Percentiles rank a stretch among this genome's conserved stretches.
These are phyloP conservation scores for Sebastes hubbsi DNA, from an alignment of 2,797 vertebrate genomes.

Conservation along the genomic window DNA sequence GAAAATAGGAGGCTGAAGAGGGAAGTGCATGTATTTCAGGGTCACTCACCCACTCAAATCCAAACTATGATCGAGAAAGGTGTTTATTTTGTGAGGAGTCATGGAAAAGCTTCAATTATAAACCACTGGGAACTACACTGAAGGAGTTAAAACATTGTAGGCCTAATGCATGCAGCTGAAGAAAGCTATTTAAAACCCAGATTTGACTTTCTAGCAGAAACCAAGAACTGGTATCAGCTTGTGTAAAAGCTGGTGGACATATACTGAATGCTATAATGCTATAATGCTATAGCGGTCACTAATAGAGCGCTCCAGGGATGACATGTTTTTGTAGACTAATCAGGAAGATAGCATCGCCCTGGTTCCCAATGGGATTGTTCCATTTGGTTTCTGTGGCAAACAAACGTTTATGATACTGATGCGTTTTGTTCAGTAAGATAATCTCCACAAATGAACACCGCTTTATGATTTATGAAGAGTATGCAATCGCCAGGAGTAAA, in stretches of 20 bases:
- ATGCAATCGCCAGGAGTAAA: no score
- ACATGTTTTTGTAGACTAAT: no score
- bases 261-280: neutral
- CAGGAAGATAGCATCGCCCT: no score
- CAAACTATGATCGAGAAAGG: neutral
- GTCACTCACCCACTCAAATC: neutral
- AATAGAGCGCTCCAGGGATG: neutral
- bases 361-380: no score
- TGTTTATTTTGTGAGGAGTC: neutral
- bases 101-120: conserved; percentile 20
- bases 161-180: neutral
- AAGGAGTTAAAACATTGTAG: neutral
- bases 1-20: neutral
- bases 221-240: neutral
- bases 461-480: no score
- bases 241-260: neutral
- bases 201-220: neutral
- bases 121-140: conserved; percentile 8
- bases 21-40: conserved; percentile 8
- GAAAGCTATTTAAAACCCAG: neutral
- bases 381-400: no score
- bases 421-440: no score
- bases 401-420: no score
- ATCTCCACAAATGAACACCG: no score
- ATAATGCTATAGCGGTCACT: neutral